phyloP scores from a whole-genome alignment of 2,797 vertebrate species.

The Sphenopsis melanotis region DNA sequence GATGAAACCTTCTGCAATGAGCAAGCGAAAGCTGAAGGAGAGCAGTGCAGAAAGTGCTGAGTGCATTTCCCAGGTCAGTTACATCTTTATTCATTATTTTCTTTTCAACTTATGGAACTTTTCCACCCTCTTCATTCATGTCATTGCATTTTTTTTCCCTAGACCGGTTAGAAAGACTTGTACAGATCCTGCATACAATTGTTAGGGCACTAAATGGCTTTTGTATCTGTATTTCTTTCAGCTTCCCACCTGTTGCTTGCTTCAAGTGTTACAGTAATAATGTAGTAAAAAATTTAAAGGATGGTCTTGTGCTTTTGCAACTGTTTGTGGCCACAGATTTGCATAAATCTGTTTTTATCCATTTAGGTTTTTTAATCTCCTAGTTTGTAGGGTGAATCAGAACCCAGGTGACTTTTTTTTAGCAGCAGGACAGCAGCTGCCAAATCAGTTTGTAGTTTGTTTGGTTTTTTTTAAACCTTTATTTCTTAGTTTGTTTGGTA shows the following conservation, averaged over 20 bases:
- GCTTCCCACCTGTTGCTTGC: not conserved
- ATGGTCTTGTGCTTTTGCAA: not conserved
- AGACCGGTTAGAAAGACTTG: not conserved
- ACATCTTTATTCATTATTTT: not conserved
- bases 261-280: not conserved
- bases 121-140: accelerated
- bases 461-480: not conserved
- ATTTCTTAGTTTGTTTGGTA: not conserved
- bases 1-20: constrained; percentile 73
- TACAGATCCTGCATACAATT: not conserved
- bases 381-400: not conserved
- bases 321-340: not conserved
- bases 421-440: not conserved
- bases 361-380: not conserved
- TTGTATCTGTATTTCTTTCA: not conserved
- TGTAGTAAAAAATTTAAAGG: not conserved
- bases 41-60: constrained; percentile 67
- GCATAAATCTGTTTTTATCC: not conserved
- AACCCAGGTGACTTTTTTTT: not conserved
- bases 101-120: not conserved
- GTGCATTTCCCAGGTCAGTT: constrained; percentile 83
- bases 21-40: constrained; percentile 79
- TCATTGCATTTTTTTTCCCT: accelerated
- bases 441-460: not conserved
- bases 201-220: not conserved